Evolutionary conservation across 1,140 invertebrate genomes (phyloP).

Genomic region (Psix sp.): DNA sequence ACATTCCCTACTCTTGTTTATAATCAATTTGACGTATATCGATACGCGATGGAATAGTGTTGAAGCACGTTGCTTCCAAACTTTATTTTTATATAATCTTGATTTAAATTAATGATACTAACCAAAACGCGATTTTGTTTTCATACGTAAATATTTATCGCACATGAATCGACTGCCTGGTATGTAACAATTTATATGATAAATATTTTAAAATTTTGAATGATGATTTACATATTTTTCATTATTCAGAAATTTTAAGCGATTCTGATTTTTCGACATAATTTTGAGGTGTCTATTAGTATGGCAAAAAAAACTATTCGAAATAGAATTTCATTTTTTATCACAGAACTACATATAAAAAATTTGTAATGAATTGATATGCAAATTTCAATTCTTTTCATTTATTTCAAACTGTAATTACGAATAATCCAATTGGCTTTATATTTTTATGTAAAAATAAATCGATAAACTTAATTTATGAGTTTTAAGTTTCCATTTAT

Average conservation of each 20-base stretch:
- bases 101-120: constrained; percentile 10
- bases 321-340: constrained; percentile 11
- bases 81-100: constrained; percentile 24
- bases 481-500: constrained; percentile 13
- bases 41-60: constrained; percentile 8
- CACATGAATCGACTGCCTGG: constrained; percentile 5
- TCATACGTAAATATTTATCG: constrained; percentile 1
- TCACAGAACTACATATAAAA: no score
- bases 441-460: constrained; percentile 43
- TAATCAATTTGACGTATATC: constrained; percentile 23
- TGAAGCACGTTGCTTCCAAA: constrained; percentile 6
- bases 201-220: constrained; percentile 5
- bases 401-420: constrained; percentile 29
- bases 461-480: constrained; percentile 20
- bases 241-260: constrained; percentile 18
- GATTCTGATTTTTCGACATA: constrained; percentile 14
- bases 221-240: constrained; percentile 19
- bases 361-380: no score
- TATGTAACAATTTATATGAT: constrained; percentile 6
- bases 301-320: constrained; percentile 2
- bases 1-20: constrained; percentile 66
- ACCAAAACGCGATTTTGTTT: neutral
- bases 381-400: constrained; percentile 35
- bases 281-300: constrained; percentile 24
- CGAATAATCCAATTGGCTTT: constrained; percentile 23